Percentiles rank a stretch among this genome's conserved stretches.
Conservation (phyloP, 2,797 vertebrate genomes). For the Siniperca obscura region DNA sequence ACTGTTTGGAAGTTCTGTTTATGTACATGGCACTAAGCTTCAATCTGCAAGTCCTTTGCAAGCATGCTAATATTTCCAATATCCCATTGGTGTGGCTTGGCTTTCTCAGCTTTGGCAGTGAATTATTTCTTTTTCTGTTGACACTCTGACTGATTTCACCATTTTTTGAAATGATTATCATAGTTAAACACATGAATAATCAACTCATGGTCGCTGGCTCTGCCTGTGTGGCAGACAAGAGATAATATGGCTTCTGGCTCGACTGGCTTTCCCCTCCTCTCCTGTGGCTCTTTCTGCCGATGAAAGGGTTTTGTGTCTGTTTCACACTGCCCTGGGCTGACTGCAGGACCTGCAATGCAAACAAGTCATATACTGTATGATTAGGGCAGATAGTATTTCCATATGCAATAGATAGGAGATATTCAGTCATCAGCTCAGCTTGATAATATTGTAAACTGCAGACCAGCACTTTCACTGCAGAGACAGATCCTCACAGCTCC, state of each 20-base stretch:
- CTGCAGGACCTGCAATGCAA: conserved; percentile 75
- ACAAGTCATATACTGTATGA: conserved; percentile 54
- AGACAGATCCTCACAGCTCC: conserved; percentile 77
- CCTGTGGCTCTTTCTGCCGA: conserved; percentile 83
- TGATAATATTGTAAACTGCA: conserved; percentile 52
- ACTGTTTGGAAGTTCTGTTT: conserved; percentile 46
- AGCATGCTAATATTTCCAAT: conserved; percentile 72
- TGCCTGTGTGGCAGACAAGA: conserved; percentile 68
- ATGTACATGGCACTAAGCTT: conserved; percentile 54
- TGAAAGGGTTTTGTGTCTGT: conserved; percentile 88
- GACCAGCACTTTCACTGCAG: conserved; percentile 59
- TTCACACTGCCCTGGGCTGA: conserved; percentile 83
- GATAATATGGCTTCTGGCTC: conserved; percentile 75
- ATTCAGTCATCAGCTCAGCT: conserved; percentile 50
- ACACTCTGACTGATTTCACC: conserved; percentile 59
- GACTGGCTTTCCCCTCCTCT: conserved; percentile 77
- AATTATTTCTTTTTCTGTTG: conserved; percentile 66
- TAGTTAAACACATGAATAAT: conserved; percentile 64
- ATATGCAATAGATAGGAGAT: conserved; percentile 55
- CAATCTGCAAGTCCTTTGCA: conserved; percentile 58
- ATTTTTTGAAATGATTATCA: conserved; percentile 64
- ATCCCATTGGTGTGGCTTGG: conserved; percentile 74
- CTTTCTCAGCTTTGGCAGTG: conserved; percentile 71
- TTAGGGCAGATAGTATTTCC: conserved; percentile 54
- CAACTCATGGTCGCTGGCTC: conserved; percentile 68